A percentile compares a stretch with the other conserved stretches of the same genome.
Conservation (phyloP, 2,888 invertebrate species). For the Torymus texanus region DNA sequence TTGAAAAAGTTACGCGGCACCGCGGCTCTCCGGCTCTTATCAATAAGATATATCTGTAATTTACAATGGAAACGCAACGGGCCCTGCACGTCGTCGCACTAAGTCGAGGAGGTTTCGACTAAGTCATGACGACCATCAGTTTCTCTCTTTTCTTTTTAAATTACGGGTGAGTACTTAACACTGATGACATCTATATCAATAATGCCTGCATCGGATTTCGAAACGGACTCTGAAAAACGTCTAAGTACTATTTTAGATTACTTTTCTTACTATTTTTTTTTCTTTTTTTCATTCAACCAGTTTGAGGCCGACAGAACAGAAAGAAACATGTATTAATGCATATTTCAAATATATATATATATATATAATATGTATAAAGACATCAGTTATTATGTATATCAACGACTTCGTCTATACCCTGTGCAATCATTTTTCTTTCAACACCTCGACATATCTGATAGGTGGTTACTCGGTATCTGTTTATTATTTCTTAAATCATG, state of each 20-base stretch:
- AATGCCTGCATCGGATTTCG: constrained; percentile 60
- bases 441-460: constrained; percentile 72
- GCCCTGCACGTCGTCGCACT: constrained; percentile 49
- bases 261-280: constrained; percentile 60
- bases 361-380: constrained; percentile 71
- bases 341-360: constrained; percentile 60
- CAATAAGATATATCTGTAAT: constrained; percentile 63
- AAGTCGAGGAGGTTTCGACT: constrained; percentile 37
- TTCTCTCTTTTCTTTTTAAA: constrained; percentile 33
- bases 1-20: neutral
- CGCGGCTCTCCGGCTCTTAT: constrained; percentile 54
- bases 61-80: constrained; percentile 45
- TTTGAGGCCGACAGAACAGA: constrained; percentile 73
- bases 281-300: constrained; percentile 56
- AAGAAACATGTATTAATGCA: constrained; percentile 63
- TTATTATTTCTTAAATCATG: constrained; percentile 56
- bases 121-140: constrained; percentile 3
- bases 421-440: constrained; percentile 71
- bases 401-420: constrained; percentile 76
- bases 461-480: constrained; percentile 70
- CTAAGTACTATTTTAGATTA: constrained; percentile 68
- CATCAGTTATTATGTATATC: constrained; percentile 73
- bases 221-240: constrained; percentile 70
- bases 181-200: constrained; percentile 69
- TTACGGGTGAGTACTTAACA: constrained; percentile 64